These are phyloP conservation scores for Leptinotarsa haldemani DNA, from an alignment of 2,888 invertebrate genomes.

Conservation along the genomic window DNA sequence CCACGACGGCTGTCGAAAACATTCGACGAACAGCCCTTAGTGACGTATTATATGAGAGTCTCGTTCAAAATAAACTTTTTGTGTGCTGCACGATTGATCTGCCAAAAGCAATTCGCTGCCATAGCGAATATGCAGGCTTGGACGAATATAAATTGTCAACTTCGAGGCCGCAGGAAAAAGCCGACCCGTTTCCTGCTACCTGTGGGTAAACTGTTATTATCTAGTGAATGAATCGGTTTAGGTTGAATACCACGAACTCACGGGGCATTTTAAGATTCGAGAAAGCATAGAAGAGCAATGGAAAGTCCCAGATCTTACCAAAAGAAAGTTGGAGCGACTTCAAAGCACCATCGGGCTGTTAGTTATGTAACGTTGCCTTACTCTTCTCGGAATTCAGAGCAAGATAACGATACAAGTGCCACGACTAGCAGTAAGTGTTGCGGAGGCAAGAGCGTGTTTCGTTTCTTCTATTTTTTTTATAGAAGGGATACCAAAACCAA, in stretches of 20 bases:
- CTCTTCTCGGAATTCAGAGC: too few species aligned
- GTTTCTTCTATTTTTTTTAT: too few species aligned
- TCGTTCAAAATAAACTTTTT: constrained; percentile 15
- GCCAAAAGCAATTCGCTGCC: constrained; percentile 62
- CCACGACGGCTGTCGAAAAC: constrained; percentile 28
- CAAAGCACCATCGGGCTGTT: too few species aligned
- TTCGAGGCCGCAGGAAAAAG: constrained; percentile 23
- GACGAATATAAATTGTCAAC: constrained; percentile 54
- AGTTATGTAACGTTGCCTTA: too few species aligned
- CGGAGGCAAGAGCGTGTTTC: too few species aligned
- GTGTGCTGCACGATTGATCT: constrained; percentile 58
- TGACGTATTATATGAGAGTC: constrained; percentile 3
- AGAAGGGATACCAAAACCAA: too few species aligned
- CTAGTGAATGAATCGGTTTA: background rate
- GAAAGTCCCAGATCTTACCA: too few species aligned
- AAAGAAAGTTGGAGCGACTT: too few species aligned
- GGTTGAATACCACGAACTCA: background rate
- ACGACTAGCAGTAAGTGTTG: too few species aligned
- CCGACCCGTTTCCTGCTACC: background rate
- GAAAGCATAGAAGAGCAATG: too few species aligned
- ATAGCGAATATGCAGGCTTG: constrained; percentile 58
- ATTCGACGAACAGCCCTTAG: constrained; percentile 14
- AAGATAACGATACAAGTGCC: too few species aligned
- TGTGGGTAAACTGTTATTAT: background rate
- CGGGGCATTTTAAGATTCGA: too few species aligned